Base-by-base conservation (phyloP, 2,888 invertebrate species). In the Lacanobia wlatinum region DNA sequence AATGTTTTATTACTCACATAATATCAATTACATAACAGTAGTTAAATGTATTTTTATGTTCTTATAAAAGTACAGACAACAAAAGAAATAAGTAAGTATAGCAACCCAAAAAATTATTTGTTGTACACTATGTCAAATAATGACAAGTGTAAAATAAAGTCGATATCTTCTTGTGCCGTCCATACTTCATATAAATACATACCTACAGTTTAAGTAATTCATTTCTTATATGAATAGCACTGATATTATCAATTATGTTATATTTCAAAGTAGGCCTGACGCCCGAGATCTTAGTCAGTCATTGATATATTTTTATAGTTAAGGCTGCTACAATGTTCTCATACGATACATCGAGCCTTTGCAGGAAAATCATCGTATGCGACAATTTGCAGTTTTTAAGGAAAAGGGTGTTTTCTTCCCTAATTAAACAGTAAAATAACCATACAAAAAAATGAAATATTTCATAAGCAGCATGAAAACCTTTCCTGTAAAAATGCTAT, bases 241-340 rank as follows among this genome's bases (percentile, higher is more conserved):
- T 84, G 76, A 76, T 76, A 66, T 58, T 38, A n/a, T 59, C 59
- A 59, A 59, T 40, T 21, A 59, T 59, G 40, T 59, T 59, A 75
- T 79, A 84, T 75, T 85, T 81, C 59, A 68, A 82, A 80, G 78
- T 90, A 91, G 90, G 88, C 89, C 88, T 73, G 61, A 80, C 76
- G 90, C 90, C 91, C 81, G 93, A 93, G 93, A 93, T 93, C 93
- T 87, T 84, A 75, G 70, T 88, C 88, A 83, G 76, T 92, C 92
- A 89, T 88, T 64, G 80, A 73, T 80, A 59, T n/a, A n/a, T n/a
- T 62, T 80, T 59, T 63, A 43, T 64, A 65, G 9, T 82, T 78
- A 71, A 72, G 38, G 68, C 23, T 76, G 48, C 58, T 60, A 70
- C 48, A 55, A 55, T 34, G 50, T 40, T 60, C 21, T 5, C 48